Base-by-base conservation (phyloP, 2,888 invertebrate genomes). In the Anaspis maculata region DNA sequence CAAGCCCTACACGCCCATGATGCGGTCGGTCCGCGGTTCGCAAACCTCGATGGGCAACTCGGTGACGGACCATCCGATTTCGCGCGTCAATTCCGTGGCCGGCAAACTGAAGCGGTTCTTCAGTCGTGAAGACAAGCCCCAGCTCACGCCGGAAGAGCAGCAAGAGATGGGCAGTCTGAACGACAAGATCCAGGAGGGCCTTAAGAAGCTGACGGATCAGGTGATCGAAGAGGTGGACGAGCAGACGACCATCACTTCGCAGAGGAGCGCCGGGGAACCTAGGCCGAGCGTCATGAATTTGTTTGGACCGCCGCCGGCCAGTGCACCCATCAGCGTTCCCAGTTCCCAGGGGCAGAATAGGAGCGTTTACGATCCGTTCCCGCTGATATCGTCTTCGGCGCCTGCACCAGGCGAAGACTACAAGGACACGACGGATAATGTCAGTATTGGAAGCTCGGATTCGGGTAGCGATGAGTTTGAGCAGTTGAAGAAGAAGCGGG, bases 211-310 rank as follows among this genome's bases (percentile, higher is more conserved):
- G 56, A 39, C 61, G 15, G 45, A 45, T 32, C 79, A 83, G 51
- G 75, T 82, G 10, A 83, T 82, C 40, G 81, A 82, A 56, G 80
- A 82, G 62, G 77, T 82, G 1, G 88, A 88, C 54, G 88, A 88
- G 55, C 87, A 88, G 61, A 71, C 77, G 52, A 88, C 87, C 6
- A 79, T 86, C 37, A 84, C 81, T 3, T 86, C 87, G 25, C 75
- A 77, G 51, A 63, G 69, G 55, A 61, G 74, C 57, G 57, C 64
- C 30, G 62, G 74, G 60, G 69, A 72, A 13, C 39, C 28, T 10
- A 16, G 33, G 14, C 80, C 81, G 1, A 76, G 74, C 41, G 77
- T 77, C 1, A 72, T 74, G 64, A 74, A 74, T 48, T 57, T 81
- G 42, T 83, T 82, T 57, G 59, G 67, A 14, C 61, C 62, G 4